Evolutionary conservation across 2,888 invertebrate species (phyloP).

Genomic region (Rhimphoctona megacephalus): DNA sequence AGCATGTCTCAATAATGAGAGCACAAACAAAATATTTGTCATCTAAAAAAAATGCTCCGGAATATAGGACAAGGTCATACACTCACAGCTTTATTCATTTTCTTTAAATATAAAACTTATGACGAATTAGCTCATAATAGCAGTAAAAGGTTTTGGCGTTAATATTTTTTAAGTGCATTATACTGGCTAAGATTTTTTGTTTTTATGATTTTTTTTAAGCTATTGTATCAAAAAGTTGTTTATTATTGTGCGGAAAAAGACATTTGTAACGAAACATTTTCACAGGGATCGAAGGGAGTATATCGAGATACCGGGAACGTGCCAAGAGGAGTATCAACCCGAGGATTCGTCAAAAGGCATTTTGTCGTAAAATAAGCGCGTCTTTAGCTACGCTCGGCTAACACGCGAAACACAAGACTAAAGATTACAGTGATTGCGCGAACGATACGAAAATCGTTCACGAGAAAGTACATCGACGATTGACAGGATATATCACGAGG

Average conservation of each 20-base stretch:
- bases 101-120: not conserved
- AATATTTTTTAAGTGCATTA: not conserved
- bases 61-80: not conserved
- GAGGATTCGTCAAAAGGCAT: slow-evolving; percentile 72
- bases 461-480: not conserved
- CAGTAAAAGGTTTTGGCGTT: slow-evolving; percentile 19
- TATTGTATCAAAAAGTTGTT: not conserved
- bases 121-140: not conserved
- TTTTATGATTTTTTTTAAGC: not conserved
- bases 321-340: slow-evolving; percentile 73
- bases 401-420: slow-evolving; percentile 47
- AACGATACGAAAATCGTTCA: slow-evolving; percentile 17
- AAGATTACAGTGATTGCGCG: slow-evolving; percentile 6
- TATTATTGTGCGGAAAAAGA: slow-evolving; percentile 48
- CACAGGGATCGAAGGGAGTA: slow-evolving; percentile 81
- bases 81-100: not conserved
- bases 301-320: slow-evolving; percentile 77
- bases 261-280: slow-evolving; percentile 73
- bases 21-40: not conserved
- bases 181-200: not conserved
- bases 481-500: not conserved
- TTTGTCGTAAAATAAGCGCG: slow-evolving; percentile 50
- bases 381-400: slow-evolving; percentile 3
- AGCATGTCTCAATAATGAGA: slow-evolving; percentile 46
- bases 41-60: not conserved